Evolutionary conservation across 1,140 invertebrate genomes (phyloP).

Genomic region (Riptortus pedestris): DNA sequence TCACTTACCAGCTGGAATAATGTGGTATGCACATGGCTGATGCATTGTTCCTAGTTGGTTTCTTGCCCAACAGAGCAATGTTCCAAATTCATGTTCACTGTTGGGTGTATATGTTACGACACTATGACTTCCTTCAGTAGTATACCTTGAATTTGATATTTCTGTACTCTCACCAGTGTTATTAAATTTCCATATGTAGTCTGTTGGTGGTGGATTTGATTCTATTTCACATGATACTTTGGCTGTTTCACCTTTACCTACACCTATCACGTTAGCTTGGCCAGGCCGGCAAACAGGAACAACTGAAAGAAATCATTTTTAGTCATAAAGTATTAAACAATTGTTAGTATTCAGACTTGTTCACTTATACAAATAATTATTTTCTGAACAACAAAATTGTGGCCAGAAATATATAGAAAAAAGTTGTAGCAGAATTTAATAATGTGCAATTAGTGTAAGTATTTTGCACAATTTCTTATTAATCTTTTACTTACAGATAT

Average conservation of each 20-base stretch:
- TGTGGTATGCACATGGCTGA: slow-evolving; percentile 57
- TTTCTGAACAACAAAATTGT: no score
- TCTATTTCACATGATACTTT: slow-evolving; percentile 70
- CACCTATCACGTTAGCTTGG: slow-evolving; percentile 58
- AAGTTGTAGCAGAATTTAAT: no score
- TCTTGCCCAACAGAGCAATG: slow-evolving; percentile 55
- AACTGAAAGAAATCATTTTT: slow-evolving; percentile 9
- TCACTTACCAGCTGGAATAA: slow-evolving; percentile 55
- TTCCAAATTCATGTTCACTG: slow-evolving; percentile 60
- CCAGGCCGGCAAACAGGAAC: slow-evolving; percentile 44
- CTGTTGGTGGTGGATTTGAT: slow-evolving; percentile 64
- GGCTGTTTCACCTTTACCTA: slow-evolving; percentile 64
- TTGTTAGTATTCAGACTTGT: no score
- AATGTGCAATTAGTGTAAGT: no score
- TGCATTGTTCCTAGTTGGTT: slow-evolving; percentile 55
- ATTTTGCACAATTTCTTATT: no score
- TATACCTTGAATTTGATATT: slow-evolving; percentile 22
- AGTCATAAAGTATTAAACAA: no score
- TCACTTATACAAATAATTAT: no score
- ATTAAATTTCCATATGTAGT: slow-evolving; percentile 68
- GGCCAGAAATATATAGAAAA: no score
- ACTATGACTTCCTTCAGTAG: slow-evolving; percentile 46
- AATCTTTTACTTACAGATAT: no score
- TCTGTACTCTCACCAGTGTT: slow-evolving; percentile 55
- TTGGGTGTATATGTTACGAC: slow-evolving; percentile 55